A percentile compares a stretch with the other conserved stretches of the same genome.
Conservation (phyloP, 92 coral and sea anemone species). For the Palythoa heliodiscus region DNA sequence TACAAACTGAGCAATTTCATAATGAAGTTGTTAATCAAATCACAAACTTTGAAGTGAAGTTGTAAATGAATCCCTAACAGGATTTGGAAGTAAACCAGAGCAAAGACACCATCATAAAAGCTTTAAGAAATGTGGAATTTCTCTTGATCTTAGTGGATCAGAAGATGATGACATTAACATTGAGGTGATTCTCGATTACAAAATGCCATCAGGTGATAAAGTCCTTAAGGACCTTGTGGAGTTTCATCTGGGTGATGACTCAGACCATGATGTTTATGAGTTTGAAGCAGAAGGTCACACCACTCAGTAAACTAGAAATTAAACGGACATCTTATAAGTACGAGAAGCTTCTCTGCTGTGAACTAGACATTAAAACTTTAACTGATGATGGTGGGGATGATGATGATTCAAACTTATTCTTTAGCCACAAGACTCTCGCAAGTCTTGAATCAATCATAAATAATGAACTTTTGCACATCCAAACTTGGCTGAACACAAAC, state of each 20-base stretch:
- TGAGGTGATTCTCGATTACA: slow-evolving; percentile 20
- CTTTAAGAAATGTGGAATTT: slow-evolving; percentile 41
- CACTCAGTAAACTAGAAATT: neutral
- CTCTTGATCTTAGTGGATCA: slow-evolving; percentile 49
- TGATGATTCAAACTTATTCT: too few relatives aligned
- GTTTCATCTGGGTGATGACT: slow-evolving; percentile 53
- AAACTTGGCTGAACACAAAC: too few relatives aligned
- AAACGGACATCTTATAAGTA: too few relatives aligned
- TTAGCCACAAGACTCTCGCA: too few relatives aligned
- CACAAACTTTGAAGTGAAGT: too few relatives aligned
- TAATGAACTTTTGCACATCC: too few relatives aligned
- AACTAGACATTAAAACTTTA: neutral
- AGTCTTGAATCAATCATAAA: too few relatives aligned
- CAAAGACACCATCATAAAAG: slow-evolving; percentile 21
- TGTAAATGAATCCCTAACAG: too few relatives aligned
- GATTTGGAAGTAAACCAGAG: slow-evolving; percentile 20
- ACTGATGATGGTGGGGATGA: neutral
- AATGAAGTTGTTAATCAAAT: too few relatives aligned
- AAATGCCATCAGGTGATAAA: slow-evolving; percentile 47
- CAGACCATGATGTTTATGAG: slow-evolving; percentile 45
- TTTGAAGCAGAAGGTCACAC: slow-evolving; percentile 40
- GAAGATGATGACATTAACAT: slow-evolving; percentile 46
- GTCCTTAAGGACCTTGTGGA: slow-evolving; percentile 39
- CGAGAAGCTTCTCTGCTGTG: too few relatives aligned
- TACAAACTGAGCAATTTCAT: too few relatives aligned